Conservation (phyloP, 2,113 vertebrate species). For the Talpa occidentalis region DNA sequence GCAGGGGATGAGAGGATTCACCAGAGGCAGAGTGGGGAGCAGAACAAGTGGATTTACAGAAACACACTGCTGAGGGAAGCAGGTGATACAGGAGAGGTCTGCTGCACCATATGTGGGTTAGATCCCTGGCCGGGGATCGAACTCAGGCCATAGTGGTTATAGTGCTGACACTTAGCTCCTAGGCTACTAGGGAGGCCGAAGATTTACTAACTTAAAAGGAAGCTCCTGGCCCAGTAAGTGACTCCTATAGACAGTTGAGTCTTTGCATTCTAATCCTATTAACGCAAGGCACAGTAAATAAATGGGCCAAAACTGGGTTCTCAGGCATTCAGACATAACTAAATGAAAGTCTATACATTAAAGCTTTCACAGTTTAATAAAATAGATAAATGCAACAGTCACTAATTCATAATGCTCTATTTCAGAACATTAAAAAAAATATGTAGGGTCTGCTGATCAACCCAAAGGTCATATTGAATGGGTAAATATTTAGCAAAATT, state of each 20-base stretch:
- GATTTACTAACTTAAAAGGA: too few species aligned
- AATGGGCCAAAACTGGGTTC: neutral
- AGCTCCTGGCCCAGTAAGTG: neutral
- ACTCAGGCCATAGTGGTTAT: too few species aligned
- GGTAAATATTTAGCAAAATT: neutral
- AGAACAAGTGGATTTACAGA: too few species aligned
- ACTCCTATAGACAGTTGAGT: neutral
- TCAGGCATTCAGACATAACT: neutral
- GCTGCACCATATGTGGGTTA: too few species aligned
- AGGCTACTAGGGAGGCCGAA: too few species aligned
- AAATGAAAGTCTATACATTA: neutral
- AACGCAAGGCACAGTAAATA: neutral
- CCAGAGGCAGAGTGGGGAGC: too few species aligned
- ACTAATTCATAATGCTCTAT: neutral
- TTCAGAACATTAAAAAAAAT: constrained; percentile 7
- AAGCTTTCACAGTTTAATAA: neutral
- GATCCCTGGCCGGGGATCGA: too few species aligned
- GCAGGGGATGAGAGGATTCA: too few species aligned
- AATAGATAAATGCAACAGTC: neutral
- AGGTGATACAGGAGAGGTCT: too few species aligned
- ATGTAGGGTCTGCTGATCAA: neutral
- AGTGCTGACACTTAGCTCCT: too few species aligned
- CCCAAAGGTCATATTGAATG: neutral
- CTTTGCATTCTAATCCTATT: neutral
- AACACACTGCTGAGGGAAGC: too few species aligned